These are phyloP conservation scores for Nephrotoma flavescens DNA, from an alignment of 2,888 invertebrate genomes.

Conservation along the genomic window DNA sequence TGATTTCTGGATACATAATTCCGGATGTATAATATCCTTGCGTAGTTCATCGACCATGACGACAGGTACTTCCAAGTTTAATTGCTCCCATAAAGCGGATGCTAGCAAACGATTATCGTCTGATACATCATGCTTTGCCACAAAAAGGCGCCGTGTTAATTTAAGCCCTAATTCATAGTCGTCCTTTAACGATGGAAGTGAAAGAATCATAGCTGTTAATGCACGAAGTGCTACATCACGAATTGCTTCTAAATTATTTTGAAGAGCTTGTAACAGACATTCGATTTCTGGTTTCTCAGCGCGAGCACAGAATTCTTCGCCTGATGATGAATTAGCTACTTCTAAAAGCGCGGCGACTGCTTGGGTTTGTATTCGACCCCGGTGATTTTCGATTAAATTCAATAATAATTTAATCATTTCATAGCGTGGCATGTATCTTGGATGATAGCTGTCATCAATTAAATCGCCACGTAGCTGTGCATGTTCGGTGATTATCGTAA, in stretches of 20 bases:
- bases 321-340: conserved; percentile 60
- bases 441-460: conserved; percentile 39
- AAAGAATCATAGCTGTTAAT: conserved; percentile 44
- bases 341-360: conserved; percentile 68
- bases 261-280: conserved; percentile 60
- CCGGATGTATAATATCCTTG: conserved; percentile 61
- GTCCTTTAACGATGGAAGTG: conserved; percentile 44
- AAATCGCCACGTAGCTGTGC: conserved; percentile 43
- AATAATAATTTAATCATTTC: conserved; percentile 70
- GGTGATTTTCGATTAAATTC: conserved; percentile 53
- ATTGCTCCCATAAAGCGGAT: conserved; percentile 43
- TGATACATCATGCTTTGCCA: conserved; percentile 66
- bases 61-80: conserved; percentile 36
- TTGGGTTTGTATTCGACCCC: conserved; percentile 58
- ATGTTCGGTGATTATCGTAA: conserved; percentile 57
- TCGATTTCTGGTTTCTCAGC: conserved; percentile 56
- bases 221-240: conserved; percentile 68
- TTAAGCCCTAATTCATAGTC: conserved; percentile 42
- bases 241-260: conserved; percentile 51
- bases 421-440: conserved; percentile 62
- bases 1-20: conserved; percentile 68
- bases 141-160: conserved; percentile 61
- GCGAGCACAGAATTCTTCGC: conserved; percentile 43
- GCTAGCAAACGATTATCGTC: conserved; percentile 57
- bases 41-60: conserved; percentile 35